Percentiles rank a stretch among this genome's conserved stretches.
These are phyloP conservation scores for Listronotus bonariensis DNA, from an alignment of 1,140 invertebrate genomes.

Conservation along the genomic window DNA sequence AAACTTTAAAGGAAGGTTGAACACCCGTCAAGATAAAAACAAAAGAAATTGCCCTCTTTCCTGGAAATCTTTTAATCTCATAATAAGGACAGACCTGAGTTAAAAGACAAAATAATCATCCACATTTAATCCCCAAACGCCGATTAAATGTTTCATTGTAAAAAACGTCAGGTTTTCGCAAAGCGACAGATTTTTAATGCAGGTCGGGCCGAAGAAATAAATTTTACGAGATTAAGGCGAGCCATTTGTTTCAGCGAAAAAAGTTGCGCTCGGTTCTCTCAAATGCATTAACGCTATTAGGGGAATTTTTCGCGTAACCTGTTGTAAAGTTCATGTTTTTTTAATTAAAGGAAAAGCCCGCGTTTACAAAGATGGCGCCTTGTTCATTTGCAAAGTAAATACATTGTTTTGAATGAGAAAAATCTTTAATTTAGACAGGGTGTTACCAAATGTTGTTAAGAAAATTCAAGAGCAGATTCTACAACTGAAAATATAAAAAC, in stretches of 20 bases:
- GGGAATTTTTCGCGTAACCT: slow-evolving; percentile 9
- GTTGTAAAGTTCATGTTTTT: slow-evolving; percentile 4
- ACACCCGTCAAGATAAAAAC: too few species aligned
- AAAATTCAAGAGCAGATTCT: too few species aligned
- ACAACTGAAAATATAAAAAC: too few species aligned
- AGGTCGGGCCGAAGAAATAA: slow-evolving; percentile 13
- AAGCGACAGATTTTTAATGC: slow-evolving; percentile 21
- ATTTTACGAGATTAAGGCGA: slow-evolving; percentile 15
- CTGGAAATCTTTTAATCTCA: too few species aligned
- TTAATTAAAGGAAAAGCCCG: slow-evolving; percentile 8
- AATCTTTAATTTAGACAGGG: too few species aligned
- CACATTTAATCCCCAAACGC: slow-evolving; percentile 24
- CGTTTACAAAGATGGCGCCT: too few species aligned
- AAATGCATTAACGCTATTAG: slow-evolving; percentile 12
- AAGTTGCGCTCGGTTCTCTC: not conserved
- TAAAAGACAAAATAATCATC: not conserved
- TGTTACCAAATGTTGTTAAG: too few species aligned
- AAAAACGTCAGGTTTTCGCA: slow-evolving; percentile 4
- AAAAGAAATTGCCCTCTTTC: too few species aligned
- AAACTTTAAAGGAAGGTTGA: too few species aligned
- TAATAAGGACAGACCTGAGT: too few species aligned
- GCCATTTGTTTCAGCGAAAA: slow-evolving; percentile 12
- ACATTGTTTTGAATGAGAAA: too few species aligned
- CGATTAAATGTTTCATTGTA: slow-evolving; percentile 34
- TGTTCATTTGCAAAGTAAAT: too few species aligned